Conservation (phyloP, 2,797 vertebrate genomes). For the Nyctibius grandis region DNA sequence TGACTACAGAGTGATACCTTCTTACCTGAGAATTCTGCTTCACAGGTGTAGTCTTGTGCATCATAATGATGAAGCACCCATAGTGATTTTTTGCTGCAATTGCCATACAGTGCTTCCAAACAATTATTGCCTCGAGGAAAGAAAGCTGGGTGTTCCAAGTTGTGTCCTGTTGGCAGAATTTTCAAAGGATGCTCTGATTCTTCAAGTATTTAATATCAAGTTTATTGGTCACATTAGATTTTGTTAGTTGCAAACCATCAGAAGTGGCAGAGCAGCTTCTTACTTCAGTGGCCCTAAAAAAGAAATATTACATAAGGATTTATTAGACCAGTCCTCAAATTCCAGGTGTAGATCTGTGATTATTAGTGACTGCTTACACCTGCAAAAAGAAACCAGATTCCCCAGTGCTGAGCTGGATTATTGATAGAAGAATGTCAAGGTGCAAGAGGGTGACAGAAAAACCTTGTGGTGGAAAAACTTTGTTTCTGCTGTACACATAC, state of each 20-base stretch:
- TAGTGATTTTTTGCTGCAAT: not conserved
- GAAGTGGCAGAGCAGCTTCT: not conserved
- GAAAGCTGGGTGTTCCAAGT: not conserved
- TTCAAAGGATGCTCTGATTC: not conserved
- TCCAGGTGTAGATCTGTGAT: not conserved
- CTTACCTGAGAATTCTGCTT: not conserved
- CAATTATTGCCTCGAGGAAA: not conserved
- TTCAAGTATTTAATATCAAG: not conserved
- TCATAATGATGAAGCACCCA: not conserved
- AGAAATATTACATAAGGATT: not conserved
- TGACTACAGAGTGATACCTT: not conserved
- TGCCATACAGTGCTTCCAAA: not conserved
- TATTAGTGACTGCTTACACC: not conserved
- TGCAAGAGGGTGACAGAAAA: not conserved
- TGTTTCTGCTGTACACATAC: not conserved
- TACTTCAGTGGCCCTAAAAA: not conserved
- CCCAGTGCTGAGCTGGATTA: not conserved
- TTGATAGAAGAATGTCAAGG: not conserved
- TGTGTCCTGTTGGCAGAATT: not conserved
- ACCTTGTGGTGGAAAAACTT: not conserved
- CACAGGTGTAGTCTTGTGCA: not conserved
- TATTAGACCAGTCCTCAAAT: not conserved
- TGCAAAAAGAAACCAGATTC: not conserved
- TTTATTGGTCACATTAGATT: not conserved
- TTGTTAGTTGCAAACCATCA: not conserved